Evolutionary conservation across 2,888 invertebrate genomes (phyloP).

Genomic region (Anthoptus insignis): DNA sequence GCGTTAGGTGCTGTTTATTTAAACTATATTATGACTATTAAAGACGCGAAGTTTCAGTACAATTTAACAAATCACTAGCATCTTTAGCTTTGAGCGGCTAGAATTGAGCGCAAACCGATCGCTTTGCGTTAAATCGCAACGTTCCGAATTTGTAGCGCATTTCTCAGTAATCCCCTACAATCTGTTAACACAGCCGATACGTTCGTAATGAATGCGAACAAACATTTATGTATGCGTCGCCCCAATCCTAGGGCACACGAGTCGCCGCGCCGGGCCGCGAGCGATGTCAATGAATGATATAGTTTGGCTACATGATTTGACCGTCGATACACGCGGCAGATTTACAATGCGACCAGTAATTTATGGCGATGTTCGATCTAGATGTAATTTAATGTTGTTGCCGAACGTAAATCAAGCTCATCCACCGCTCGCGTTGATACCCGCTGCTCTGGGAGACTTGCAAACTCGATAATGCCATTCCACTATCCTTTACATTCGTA

Average conservation of each 20-base stretch:
- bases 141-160: slow-evolving; percentile 32
- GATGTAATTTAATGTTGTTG: slow-evolving; percentile 86
- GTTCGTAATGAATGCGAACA: slow-evolving; percentile 31
- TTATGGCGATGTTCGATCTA: slow-evolving; percentile 84
- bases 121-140: slow-evolving; percentile 27
- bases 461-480: slow-evolving; percentile 68
- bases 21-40: background rate
- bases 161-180: slow-evolving; percentile 38
- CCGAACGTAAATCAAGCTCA: slow-evolving; percentile 82
- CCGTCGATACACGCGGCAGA: slow-evolving; percentile 80
- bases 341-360: slow-evolving; percentile 83
- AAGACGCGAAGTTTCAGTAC: background rate
- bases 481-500: slow-evolving; percentile 59
- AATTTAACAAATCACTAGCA: slow-evolving; percentile 18
- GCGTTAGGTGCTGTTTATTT: no score
- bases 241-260: slow-evolving; percentile 34
- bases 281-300: slow-evolving; percentile 70
- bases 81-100: slow-evolving; percentile 17
- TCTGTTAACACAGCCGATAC: slow-evolving; percentile 38
- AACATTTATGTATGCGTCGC: slow-evolving; percentile 32
- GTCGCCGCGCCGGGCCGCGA: slow-evolving; percentile 45
- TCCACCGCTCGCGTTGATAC: slow-evolving; percentile 71
- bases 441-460: slow-evolving; percentile 65
- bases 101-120: slow-evolving; percentile 25
- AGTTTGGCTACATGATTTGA: slow-evolving; percentile 79